Percentiles rank a stretch among this genome's conserved stretches.
phyloP scores from a whole-genome alignment of 2,797 vertebrate species.

The Petrocephalus schoutedeni region DNA sequence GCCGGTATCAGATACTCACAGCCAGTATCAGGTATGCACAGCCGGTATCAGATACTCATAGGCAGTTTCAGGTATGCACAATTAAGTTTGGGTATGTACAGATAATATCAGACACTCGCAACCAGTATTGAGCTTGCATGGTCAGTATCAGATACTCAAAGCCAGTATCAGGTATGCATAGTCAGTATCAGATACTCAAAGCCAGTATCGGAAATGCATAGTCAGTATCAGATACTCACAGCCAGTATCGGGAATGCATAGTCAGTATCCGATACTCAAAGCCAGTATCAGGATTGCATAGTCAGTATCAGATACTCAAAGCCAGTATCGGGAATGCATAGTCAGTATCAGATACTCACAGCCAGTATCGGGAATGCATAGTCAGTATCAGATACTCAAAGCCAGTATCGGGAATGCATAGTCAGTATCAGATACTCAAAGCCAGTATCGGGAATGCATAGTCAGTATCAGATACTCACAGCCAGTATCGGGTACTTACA shows the following conservation, averaged over 20 bases:
- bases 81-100: not conserved
- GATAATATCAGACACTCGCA: too few relatives aligned
- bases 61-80: not conserved
- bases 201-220: not conserved
- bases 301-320: too few relatives aligned
- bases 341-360: constrained; percentile 20
- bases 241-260: not conserved
- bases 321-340: not conserved
- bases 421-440: not conserved
- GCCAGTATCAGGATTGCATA: not conserved
- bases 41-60: not conserved
- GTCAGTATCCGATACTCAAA: not conserved
- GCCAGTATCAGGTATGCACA: too few relatives aligned
- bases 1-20: not conserved
- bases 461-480: not conserved
- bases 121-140: too few relatives aligned
- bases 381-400: too few relatives aligned
- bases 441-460: not conserved
- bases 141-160: not conserved
- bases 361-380: not conserved
- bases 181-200: not conserved
- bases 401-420: too few relatives aligned
- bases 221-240: constrained; percentile 20
- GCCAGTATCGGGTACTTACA: not conserved
- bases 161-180: not conserved